These are phyloP conservation scores for Latheticus oryzae DNA, from an alignment of 2,888 invertebrate genomes.

Conservation along the genomic window DNA sequence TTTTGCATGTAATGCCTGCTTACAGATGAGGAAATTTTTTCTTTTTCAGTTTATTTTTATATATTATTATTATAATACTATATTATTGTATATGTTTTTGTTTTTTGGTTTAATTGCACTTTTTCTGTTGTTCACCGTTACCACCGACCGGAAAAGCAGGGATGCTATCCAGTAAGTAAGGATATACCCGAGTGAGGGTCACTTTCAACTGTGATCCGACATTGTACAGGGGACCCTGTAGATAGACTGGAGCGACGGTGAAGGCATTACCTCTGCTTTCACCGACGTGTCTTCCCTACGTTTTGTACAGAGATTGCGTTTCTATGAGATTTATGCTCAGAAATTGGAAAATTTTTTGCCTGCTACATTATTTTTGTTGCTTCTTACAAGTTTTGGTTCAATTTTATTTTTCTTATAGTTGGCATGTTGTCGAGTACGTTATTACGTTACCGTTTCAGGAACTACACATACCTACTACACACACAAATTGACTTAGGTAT, in stretches of 20 bases:
- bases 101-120: slow-evolving; percentile 74
- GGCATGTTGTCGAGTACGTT: slow-evolving; percentile 19
- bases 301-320: slow-evolving; percentile 40
- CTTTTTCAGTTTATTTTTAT: slow-evolving; percentile 66
- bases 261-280: slow-evolving; percentile 24
- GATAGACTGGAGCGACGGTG: slow-evolving; percentile 38
- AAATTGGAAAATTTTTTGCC: slow-evolving; percentile 27
- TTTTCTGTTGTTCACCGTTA: slow-evolving; percentile 73
- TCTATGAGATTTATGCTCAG: slow-evolving; percentile 39
- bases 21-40: slow-evolving; percentile 67
- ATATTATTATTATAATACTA: slow-evolving; percentile 44
- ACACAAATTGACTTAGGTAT: not conserved
- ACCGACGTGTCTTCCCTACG: slow-evolving; percentile 35
- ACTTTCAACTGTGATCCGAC: slow-evolving; percentile 9
- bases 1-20: slow-evolving; percentile 79
- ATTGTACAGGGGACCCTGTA: slow-evolving; percentile 33
- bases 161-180: slow-evolving; percentile 82
- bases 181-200: slow-evolving; percentile 51
- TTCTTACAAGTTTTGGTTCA: slow-evolving; percentile 5
- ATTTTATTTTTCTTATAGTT: slow-evolving; percentile 12
- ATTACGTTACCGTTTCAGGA: slow-evolving; percentile 20
- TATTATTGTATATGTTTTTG: slow-evolving; percentile 38
- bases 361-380: slow-evolving; percentile 10
- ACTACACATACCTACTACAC: slow-evolving; percentile 6
- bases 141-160: slow-evolving; percentile 71